Conservation (phyloP, 2,113 vertebrate genomes). For the Ophiodon elongatus region DNA sequence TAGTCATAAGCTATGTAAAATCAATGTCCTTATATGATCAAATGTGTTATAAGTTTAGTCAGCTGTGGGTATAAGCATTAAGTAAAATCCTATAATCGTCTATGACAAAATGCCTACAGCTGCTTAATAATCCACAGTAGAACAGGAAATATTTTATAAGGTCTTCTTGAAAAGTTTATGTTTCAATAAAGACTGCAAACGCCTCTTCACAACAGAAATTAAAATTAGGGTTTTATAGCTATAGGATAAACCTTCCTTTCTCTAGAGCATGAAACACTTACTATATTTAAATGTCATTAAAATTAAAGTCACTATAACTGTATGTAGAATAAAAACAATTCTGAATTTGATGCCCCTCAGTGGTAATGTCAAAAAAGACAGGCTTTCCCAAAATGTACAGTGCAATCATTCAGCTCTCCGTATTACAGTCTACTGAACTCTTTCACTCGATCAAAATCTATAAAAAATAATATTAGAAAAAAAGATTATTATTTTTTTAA, state of each 20-base stretch:
- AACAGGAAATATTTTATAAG: slow-evolving; percentile 33
- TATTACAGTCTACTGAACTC: background rate
- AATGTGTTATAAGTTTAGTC: slow-evolving; percentile 16
- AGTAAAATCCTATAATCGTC: slow-evolving; percentile 43
- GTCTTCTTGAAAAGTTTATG: slow-evolving; percentile 48
- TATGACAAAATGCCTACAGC: slow-evolving; percentile 37
- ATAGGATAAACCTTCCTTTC: slow-evolving; percentile 12
- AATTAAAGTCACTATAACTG: slow-evolving; percentile 5
- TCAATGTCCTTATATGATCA: slow-evolving; percentile 21
- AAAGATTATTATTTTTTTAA: background rate
- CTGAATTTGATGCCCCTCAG: background rate
- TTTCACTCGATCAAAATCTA: background rate
- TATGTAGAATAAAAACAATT: background rate
- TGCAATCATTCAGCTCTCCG: background rate
- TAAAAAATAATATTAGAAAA: background rate
- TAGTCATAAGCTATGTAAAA: slow-evolving; percentile 38
- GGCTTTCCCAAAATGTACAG: background rate
- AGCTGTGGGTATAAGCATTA: slow-evolving; percentile 26
- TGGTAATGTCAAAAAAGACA: background rate
- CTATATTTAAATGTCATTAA: slow-evolving; percentile 23
- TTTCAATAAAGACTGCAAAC: slow-evolving; percentile 32
- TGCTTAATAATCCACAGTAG: slow-evolving; percentile 67
- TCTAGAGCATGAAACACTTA: slow-evolving; percentile 3
- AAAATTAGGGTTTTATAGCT: slow-evolving; percentile 27
- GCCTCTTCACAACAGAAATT: slow-evolving; percentile 35